Conservation (phyloP, 2,113 vertebrate genomes). For the Tinamus guttatus region DNA sequence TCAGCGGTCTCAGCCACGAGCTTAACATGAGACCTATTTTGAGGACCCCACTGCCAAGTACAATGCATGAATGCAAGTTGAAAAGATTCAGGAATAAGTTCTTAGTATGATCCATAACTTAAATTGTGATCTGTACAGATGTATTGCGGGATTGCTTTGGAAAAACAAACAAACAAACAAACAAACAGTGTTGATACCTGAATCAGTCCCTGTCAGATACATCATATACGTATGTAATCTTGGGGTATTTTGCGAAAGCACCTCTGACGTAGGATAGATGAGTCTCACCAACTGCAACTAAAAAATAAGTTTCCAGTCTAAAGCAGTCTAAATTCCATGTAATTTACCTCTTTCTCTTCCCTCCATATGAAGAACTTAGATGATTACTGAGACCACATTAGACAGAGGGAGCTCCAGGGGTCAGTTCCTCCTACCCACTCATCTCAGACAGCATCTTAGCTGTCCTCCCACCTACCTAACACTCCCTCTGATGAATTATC, state of each 20-base stretch:
- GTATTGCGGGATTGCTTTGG: neutral
- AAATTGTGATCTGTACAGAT: neutral
- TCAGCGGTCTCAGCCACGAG: neutral
- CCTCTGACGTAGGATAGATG: neutral
- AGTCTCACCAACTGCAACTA: neutral
- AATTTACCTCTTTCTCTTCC: neutral
- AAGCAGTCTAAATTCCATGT: neutral
- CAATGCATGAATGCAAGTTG: neutral
- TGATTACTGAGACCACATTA: neutral
- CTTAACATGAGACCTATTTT: neutral
- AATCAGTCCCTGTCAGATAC: neutral
- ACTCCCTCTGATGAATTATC: neutral
- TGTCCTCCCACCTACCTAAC: neutral
- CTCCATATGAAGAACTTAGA: neutral
- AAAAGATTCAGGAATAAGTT: neutral
- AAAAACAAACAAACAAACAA: neutral
- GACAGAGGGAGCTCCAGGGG: neutral
- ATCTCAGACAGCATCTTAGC: neutral
- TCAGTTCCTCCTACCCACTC: neutral
- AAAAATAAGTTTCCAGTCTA: neutral
- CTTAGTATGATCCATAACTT: neutral
- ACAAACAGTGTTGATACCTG: neutral
- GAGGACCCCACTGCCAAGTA: neutral
- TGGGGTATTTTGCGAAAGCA: neutral
- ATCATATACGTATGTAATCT: neutral